Conservation (phyloP, 2,888 invertebrate genomes). For the Atherix ibis region DNA sequence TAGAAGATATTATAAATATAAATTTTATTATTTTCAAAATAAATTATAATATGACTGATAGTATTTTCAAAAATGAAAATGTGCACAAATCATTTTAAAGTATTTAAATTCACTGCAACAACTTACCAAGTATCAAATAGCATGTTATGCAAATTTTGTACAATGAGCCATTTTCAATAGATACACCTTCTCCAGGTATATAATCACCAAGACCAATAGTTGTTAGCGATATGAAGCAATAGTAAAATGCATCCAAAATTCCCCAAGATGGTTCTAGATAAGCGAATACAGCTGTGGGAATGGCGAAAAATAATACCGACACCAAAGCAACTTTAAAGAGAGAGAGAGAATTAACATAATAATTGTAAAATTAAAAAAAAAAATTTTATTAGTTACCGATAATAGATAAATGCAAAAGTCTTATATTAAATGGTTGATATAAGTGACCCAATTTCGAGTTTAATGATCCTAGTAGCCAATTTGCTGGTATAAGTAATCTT, state of each 20-base stretch:
- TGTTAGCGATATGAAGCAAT: constrained; percentile 79
- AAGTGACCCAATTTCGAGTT: constrained; percentile 55
- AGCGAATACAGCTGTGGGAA: constrained; percentile 63
- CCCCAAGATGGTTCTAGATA: constrained; percentile 67
- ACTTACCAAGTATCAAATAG: constrained; percentile 33
- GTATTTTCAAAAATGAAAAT: not conserved
- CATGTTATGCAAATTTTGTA: constrained; percentile 72
- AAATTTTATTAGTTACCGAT: constrained; percentile 37
- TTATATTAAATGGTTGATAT: constrained; percentile 57
- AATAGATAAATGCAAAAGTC: constrained; percentile 56
- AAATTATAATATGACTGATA: too few species aligned
- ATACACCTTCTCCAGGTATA: constrained; percentile 59
- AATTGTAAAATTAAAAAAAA: not conserved
- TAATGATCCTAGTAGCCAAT: constrained; percentile 49
- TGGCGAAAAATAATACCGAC: constrained; percentile 46
- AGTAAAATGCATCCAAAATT: constrained; percentile 75
- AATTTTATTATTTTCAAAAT: too few species aligned
- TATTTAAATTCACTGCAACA: too few species aligned
- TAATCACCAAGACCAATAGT: constrained; percentile 83
- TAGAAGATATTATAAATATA: too few species aligned
- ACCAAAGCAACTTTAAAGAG: constrained; percentile 37
- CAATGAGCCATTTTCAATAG: constrained; percentile 57
- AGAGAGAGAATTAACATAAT: not conserved
- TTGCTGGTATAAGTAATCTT: constrained; percentile 58
- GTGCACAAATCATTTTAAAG: not conserved